Percentiles rank a stretch among this genome's conserved stretches.
Evolutionary conservation across 2,113 vertebrate species (phyloP).

Genomic region (Chlorodrepanis virens): DNA sequence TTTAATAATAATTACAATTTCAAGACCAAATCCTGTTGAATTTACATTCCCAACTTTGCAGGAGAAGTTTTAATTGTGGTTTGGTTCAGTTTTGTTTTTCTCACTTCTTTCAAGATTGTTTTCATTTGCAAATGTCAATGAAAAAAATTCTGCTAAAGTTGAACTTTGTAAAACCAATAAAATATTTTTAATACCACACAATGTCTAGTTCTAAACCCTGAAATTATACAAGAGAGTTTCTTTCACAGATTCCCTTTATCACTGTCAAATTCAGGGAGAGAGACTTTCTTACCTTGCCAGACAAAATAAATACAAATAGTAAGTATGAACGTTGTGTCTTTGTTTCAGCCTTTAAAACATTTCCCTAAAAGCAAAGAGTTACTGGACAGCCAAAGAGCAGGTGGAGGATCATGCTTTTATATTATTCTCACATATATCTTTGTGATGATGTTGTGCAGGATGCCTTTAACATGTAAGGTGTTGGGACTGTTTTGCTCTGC

Average conservation of each 20-base stretch:
- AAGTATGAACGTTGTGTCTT: neutral
- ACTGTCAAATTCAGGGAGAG: neutral
- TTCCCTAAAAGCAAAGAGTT: neutral
- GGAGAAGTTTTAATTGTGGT: conserved; percentile 4
- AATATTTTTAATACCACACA: neutral
- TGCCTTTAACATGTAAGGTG: neutral
- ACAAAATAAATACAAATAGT: neutral
- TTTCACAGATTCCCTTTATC: neutral
- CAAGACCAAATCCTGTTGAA: neutral
- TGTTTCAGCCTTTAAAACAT: neutral
- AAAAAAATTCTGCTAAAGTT: conserved; percentile 8
- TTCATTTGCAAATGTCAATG: conserved; percentile 5
- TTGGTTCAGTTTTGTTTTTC: neutral
- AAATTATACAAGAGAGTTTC: neutral
- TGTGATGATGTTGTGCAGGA: neutral
- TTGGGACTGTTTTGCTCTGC: neutral
- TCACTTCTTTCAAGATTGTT: conserved; percentile 2
- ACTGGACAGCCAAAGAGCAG: neutral
- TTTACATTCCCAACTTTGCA: neutral
- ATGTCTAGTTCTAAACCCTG: neutral
- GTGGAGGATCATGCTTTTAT: neutral
- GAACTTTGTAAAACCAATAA: neutral
- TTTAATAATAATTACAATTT: neutral
- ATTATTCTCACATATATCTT: neutral
- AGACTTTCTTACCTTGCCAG: neutral